Evolutionary conservation across 2,113 vertebrate genomes (phyloP).

Genomic region (Myotis lucifugus): DNA sequence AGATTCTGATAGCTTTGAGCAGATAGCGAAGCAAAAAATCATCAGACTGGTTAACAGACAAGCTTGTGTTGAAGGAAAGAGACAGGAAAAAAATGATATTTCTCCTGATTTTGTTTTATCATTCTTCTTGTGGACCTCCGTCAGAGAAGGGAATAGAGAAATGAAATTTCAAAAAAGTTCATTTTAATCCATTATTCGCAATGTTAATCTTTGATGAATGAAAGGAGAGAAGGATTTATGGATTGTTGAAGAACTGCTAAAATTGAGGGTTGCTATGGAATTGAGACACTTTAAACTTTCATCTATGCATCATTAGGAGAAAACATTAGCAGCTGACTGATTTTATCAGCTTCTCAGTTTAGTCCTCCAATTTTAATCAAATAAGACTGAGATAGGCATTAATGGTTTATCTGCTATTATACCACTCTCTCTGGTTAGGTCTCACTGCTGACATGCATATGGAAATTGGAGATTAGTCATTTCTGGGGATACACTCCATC

Average conservation of each 20-base stretch:
- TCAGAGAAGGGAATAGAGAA: background rate
- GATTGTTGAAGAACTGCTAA: conserved; percentile 38
- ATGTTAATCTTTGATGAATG: background rate
- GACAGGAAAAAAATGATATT: background rate
- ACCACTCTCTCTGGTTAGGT: conserved; percentile 20
- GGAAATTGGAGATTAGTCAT: conserved; percentile 56
- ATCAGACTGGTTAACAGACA: background rate
- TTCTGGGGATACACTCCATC: conserved; percentile 27
- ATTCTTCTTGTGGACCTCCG: background rate
- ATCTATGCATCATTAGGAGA: conserved; percentile 18
- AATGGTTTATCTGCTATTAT: conserved; percentile 37
- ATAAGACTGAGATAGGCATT: conserved; percentile 50
- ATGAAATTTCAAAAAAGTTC: conserved; percentile 46
- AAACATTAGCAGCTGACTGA: conserved; percentile 45
- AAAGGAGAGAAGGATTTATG: background rate
- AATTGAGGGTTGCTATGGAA: background rate
- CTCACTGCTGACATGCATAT: conserved; percentile 24
- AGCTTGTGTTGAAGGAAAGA: background rate
- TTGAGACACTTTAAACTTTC: conserved; percentile 25
- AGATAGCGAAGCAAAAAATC: background rate
- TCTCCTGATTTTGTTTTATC: background rate
- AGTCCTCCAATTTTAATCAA: conserved; percentile 61
- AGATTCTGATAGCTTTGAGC: background rate
- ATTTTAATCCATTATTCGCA: background rate
- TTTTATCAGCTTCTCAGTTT: conserved; percentile 52